Conservation (phyloP, 2,888 invertebrate genomes). For the Drosophila subsilvestris region DNA sequence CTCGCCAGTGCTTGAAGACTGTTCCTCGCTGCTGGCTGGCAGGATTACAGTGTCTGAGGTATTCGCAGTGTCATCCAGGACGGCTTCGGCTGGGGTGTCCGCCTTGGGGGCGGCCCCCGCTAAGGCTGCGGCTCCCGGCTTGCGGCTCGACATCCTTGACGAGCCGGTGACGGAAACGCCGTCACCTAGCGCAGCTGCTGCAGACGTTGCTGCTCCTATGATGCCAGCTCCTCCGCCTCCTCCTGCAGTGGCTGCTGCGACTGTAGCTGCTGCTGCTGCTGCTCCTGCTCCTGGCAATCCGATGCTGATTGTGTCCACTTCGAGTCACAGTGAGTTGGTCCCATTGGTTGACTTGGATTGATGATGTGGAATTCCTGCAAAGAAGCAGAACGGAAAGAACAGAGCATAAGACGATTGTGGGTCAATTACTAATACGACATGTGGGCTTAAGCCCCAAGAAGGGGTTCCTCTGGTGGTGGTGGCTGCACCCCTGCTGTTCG, state of each 20-base stretch:
- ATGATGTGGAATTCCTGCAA: slow-evolving; percentile 23
- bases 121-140: slow-evolving; percentile 39
- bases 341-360: slow-evolving; percentile 67
- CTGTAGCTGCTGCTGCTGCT: slow-evolving; percentile 23
- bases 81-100: slow-evolving; percentile 10
- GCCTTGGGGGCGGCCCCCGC: slow-evolving; percentile 6
- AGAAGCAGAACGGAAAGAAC: neutral
- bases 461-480: neutral
- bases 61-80: slow-evolving; percentile 22
- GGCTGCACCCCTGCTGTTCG: too few relatives aligned
- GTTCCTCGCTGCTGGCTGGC: slow-evolving; percentile 30
- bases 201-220: slow-evolving; percentile 74
- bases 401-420: neutral
- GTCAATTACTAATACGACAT: slow-evolving; percentile 37
- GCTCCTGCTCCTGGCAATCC: slow-evolving; percentile 29
- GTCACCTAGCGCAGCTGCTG: slow-evolving; percentile 61
- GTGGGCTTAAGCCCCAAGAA: slow-evolving; percentile 5
- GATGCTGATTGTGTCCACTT: slow-evolving; percentile 59
- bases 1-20: slow-evolving; percentile 15
- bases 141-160: slow-evolving; percentile 71
- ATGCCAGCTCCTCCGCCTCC: slow-evolving; percentile 44
- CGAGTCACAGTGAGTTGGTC: slow-evolving; percentile 63
- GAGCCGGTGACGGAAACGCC: slow-evolving; percentile 58
- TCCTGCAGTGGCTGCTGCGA: slow-evolving; percentile 27
- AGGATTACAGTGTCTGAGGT: slow-evolving; percentile 24